Evolutionary conservation across 1,140 invertebrate species (phyloP).

Genomic region (Drosophila simulans): DNA sequence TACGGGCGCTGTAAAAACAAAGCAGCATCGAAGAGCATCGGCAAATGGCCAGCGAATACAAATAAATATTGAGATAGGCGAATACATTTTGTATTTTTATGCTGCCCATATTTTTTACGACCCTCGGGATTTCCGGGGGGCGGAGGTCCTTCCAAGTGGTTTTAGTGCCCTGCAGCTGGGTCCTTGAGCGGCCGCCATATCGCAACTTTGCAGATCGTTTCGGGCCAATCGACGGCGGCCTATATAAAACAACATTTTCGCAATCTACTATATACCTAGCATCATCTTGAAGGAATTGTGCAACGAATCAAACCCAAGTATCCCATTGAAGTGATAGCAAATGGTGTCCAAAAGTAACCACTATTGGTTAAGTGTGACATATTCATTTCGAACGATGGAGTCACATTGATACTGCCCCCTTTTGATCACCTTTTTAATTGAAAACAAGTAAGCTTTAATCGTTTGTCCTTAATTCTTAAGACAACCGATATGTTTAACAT

Average conservation of each 20-base stretch:
- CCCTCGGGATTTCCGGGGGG: conserved; percentile 17
- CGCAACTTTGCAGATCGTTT: conserved; percentile 37
- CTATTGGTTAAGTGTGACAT: neutral
- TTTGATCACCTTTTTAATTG: neutral
- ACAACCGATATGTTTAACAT: too few relatives aligned
- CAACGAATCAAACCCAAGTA: neutral
- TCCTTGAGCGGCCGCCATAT: conserved; percentile 6
- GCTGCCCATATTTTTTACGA: conserved; percentile 46
- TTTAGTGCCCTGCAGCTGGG: conserved; percentile 37
- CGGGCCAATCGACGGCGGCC: conserved; percentile 8
- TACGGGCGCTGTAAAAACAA: conserved; percentile 75
- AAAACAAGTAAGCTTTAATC: neutral
- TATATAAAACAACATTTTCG: conserved; percentile 1
- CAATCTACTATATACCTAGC: neutral
- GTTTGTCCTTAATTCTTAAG: neutral
- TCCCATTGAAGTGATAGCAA: neutral
- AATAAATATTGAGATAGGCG: conserved; percentile 50
- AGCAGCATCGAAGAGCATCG: conserved; percentile 48
- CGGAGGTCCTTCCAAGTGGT: neutral
- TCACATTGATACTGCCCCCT: neutral
- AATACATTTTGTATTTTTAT: conserved; percentile 51
- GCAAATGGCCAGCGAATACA: conserved; percentile 44
- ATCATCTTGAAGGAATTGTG: neutral
- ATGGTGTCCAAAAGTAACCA: neutral
- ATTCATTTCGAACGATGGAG: too few relatives aligned